These are phyloP conservation scores for Netelia melanura DNA, from an alignment of 2,888 invertebrate genomes.

Conservation along the genomic window DNA sequence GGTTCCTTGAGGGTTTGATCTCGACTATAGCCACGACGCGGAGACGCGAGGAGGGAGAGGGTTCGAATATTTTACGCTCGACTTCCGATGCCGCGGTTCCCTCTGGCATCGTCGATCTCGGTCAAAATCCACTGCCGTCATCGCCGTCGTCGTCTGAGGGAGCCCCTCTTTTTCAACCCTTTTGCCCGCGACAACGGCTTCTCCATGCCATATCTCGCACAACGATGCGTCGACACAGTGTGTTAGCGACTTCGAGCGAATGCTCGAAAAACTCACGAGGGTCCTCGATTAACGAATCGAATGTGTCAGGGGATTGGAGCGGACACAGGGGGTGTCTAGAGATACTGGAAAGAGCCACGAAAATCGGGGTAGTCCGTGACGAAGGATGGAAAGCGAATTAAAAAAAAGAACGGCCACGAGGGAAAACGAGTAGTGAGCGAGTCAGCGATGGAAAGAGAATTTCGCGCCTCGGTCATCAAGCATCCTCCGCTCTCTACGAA, in stretches of 20 bases:
- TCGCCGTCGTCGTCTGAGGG: conserved; percentile 53
- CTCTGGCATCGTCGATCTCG: conserved; percentile 44
- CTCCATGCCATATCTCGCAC: not conserved
- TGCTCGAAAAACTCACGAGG: conserved; percentile 35
- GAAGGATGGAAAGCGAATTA: conserved; percentile 45
- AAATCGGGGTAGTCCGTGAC: conserved; percentile 43
- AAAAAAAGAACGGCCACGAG: conserved; percentile 53
- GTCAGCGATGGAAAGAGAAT: conserved; percentile 28
- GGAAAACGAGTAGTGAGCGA: conserved; percentile 51
- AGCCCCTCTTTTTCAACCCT: conserved; percentile 59
- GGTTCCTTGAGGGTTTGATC: conserved; percentile 29
- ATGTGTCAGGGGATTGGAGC: conserved; percentile 55
- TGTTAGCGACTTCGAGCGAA: not conserved
- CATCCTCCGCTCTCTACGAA: conserved; percentile 15
- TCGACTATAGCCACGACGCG: not conserved
- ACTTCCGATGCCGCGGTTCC: conserved; percentile 32
- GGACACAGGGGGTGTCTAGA: conserved; percentile 34
- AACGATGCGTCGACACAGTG: not conserved
- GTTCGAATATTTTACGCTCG: conserved; percentile 41
- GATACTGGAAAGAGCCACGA: conserved; percentile 34
- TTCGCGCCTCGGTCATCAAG: conserved; percentile 49
- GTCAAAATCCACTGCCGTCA: conserved; percentile 9
- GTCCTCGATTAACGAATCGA: conserved; percentile 73
- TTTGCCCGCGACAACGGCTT: conserved; percentile 35
- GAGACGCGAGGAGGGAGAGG: conserved; percentile 28